Evolutionary conservation across 2,888 invertebrate genomes (phyloP), one percentile per base, ranked within the genome.

Genomic region (Aspidapion aeneum): DNA sequence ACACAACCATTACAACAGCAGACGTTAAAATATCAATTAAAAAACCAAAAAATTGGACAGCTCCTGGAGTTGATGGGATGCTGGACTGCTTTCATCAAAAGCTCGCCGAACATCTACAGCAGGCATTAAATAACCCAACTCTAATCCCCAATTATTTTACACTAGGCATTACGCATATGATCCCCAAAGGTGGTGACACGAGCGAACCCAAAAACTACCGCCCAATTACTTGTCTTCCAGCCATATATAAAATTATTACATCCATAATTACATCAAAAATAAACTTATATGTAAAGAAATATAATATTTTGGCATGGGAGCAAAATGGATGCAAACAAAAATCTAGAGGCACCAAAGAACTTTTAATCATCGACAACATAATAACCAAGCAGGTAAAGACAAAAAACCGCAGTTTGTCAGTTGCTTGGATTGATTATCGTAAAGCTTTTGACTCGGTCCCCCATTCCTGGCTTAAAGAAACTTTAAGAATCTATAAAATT

Each of bases 141-240:
- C n/a, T 5, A 18, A 56, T 56, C n/a, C 20, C 56, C 5, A 18
- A 56, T 9, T 56, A 20, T 21, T 56, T 56, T 19, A 56, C 56
- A 5, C 19, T 20, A n/a, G 21, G 56, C 3, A 56, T 19, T 19
- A 59, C 64, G 21, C 19, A 20, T 12, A 52, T 62, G 48, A 55
- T 63, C 57, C 63, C 65, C 12, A 65, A 65, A 50, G 50, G 17
- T n/a, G 54, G 57, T 9, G 57, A 65, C 35, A 18, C 16, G 16
- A 54, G 18, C 48, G 56, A 65, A 19, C 65, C 68, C 1, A 55
- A 54, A 22, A 63, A 63, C 21, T 69, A 67, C 54, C 57, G 66
- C 54, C 66, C 66, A 21, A 69, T 68, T n/a, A 67, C 67, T 2
- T 69, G 67, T 21, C 55, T 68, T 16, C 61, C 60, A 3, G 63